Percentiles rank a stretch among this genome's conserved stretches.
Evolutionary conservation across 2,888 invertebrate species (phyloP).

Genomic region (Meganola albula): DNA sequence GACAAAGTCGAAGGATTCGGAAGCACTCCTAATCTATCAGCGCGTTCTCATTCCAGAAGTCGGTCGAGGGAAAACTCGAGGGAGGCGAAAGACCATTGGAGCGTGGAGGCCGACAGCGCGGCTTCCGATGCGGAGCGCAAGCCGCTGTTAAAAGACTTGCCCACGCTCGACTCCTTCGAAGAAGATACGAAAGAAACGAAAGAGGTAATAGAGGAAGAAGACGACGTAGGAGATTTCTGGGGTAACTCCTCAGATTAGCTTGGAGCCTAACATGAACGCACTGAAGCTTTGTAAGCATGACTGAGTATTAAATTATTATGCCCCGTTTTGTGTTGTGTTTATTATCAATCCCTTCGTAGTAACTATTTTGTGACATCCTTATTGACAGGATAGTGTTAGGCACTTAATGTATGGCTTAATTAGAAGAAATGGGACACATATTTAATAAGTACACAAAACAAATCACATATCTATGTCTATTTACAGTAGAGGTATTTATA

Average conservation of each 20-base stretch:
- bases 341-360: conserved; percentile 34
- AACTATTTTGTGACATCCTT: conserved; percentile 38
- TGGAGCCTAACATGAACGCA: conserved; percentile 44
- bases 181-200: conserved; percentile 55
- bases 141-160: conserved; percentile 44
- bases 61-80: conserved; percentile 67
- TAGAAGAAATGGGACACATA: conserved; percentile 14
- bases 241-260: conserved; percentile 64
- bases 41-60: conserved; percentile 76
- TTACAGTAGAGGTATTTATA: too few relatives aligned
- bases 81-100: conserved; percentile 55
- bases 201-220: conserved; percentile 66
- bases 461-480: too few relatives aligned
- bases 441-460: too few relatives aligned
- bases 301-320: conserved; percentile 64
- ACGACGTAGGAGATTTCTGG: conserved; percentile 60
- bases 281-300: conserved; percentile 66
- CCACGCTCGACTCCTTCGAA: conserved; percentile 62
- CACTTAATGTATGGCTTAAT: conserved; percentile 58
- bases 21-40: conserved; percentile 70
- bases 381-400: conserved; percentile 41
- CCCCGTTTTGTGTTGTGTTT: conserved; percentile 60
- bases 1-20: conserved; percentile 44
- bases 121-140: conserved; percentile 35
- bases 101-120: conserved; percentile 43